Base-by-base conservation (phyloP, 2,113 vertebrate genomes). In the Myrmecobius fasciatus region DNA sequence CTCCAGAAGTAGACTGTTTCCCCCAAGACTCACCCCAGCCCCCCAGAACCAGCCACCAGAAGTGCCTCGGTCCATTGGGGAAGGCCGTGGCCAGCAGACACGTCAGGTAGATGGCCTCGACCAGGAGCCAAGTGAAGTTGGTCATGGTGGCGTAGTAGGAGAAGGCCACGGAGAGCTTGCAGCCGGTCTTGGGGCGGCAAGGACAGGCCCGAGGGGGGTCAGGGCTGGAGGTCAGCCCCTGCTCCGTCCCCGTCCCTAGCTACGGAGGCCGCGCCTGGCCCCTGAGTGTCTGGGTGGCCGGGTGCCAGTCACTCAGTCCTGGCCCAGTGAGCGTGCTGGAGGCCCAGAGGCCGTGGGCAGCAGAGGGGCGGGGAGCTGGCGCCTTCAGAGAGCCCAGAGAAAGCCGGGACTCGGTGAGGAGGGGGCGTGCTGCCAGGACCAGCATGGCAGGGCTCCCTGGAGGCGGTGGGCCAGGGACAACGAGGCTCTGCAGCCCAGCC, bases 51-150 rank as follows among this genome's bases (percentile, higher is more conserved):
- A 99, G 99, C 98, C 99, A 98, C 99, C 99, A 99, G 94, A 99
- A 99, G 91, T 98, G 98, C 36, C 97, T 98, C 43, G 98, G 98
- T 12, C 98, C 99, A 49, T 98, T 98, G 93, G 98, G 98, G 43
- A 99, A 99, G 0, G 99, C 99, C 0, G 99, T 99, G 24, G 99
- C 98, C 92, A 99, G 98, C 28, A 99, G 98, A 90, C 98, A 99
- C 96, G 99, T 99, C 56, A 99, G 98, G 97, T 99, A 99, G 54
- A 99, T 98, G 7, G 99, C 99, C 97, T 99, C 99, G 94, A 99
- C 99, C 98, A 99, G 96, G 93, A 99, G 98, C 99, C 99, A 99
- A 98, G 99, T 99, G 98, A 99, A 99, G 95, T 99, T 99, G 90
- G 99, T 98, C 99, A 99, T 99, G 93, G 99, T 99, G 96, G 99